These are phyloP conservation scores for Catamblyrhynchus diadema DNA, from an alignment of 2,797 vertebrate genomes.

Conservation along the genomic window DNA sequence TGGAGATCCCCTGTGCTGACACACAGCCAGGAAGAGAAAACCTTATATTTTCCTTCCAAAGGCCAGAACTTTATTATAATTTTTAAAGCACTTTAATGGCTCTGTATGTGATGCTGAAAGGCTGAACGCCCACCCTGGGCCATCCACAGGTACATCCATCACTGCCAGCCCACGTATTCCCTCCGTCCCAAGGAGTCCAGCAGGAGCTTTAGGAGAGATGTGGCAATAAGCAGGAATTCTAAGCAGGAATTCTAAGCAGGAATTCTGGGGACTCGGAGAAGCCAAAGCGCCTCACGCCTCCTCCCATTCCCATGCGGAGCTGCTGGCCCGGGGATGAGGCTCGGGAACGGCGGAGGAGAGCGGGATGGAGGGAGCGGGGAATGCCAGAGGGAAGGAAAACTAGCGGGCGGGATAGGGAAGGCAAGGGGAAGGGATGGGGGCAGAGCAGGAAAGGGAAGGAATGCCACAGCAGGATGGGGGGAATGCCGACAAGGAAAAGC, in stretches of 20 bases:
- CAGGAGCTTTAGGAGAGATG: neutral
- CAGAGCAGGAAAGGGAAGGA: neutral
- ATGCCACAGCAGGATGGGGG: neutral
- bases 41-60: neutral
- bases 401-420: neutral
- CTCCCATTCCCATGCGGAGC: neutral
- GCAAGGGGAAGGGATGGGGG: neutral
- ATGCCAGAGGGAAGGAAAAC: neutral
- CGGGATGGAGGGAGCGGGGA: neutral
- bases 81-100: neutral
- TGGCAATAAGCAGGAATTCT: neutral
- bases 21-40: neutral
- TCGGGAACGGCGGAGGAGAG: neutral
- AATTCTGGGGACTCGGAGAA: neutral
- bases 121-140: neutral
- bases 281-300: neutral
- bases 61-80: neutral
- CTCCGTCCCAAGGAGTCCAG: neutral
- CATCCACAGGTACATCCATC: neutral
- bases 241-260: neutral
- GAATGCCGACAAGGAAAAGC: neutral
- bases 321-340: neutral
- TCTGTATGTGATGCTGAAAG: fast-evolving
- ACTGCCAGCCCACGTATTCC: fast-evolving
- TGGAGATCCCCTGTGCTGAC: neutral